Conservation (phyloP, 1,140 invertebrate species). For the Asbolus verrucosus region DNA sequence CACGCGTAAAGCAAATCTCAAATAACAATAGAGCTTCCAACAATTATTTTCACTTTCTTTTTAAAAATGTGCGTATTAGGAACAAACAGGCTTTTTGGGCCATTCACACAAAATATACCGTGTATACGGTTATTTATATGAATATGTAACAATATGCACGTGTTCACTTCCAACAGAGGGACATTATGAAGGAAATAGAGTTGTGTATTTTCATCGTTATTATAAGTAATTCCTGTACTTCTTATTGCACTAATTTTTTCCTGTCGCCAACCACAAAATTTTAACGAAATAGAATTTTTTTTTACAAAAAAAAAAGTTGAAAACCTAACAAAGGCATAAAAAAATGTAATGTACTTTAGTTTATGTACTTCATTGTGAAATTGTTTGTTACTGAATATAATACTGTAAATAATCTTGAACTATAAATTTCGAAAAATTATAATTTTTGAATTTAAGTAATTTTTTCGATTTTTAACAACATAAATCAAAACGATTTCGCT, state of each 20-base stretch:
- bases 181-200: not conserved
- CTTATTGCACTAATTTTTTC: not conserved
- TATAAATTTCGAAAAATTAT: too few relatives aligned
- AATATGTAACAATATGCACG: conserved; percentile 20
- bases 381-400: too few relatives aligned
- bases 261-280: too few relatives aligned
- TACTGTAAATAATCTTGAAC: too few relatives aligned
- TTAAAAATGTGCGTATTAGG: conserved; percentile 7
- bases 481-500: too few relatives aligned
- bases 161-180: not conserved
- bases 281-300: too few relatives aligned
- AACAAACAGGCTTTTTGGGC: not conserved
- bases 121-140: conserved; percentile 9
- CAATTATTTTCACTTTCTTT: conserved; percentile 24
- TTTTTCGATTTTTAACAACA: too few relatives aligned
- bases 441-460: too few relatives aligned
- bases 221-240: conserved; percentile 12
- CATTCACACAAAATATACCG: not conserved
- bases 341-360: too few relatives aligned
- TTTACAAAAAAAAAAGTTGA: too few relatives aligned
- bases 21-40: conserved; percentile 16
- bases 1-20: conserved; percentile 47
- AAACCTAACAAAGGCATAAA: too few relatives aligned
- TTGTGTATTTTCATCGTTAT: not conserved
- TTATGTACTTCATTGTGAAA: too few relatives aligned